Conservation (phyloP, 1,140 invertebrate genomes). For the Anastatus disparis region DNA sequence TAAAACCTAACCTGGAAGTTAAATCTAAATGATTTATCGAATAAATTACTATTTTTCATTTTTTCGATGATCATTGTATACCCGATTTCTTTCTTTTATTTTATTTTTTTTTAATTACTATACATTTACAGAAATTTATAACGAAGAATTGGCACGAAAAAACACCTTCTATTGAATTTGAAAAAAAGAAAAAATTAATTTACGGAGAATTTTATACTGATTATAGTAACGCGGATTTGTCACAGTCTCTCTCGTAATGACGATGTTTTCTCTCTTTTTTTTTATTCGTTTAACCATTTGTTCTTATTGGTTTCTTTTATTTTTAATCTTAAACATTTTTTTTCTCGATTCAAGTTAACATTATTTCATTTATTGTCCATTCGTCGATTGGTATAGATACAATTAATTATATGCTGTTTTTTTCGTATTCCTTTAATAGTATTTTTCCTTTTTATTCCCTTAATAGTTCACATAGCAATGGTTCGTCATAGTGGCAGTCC, state of each 20-base stretch:
- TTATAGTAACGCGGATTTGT: slow-evolving; percentile 2
- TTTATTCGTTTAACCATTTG: slow-evolving; percentile 43
- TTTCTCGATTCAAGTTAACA: slow-evolving; percentile 40
- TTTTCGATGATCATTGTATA: no score
- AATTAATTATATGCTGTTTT: no score
- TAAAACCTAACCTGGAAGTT: no score
- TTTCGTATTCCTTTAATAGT: background rate
- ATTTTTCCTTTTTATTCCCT: no score
- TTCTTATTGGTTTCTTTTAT: background rate
- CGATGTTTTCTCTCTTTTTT: background rate
- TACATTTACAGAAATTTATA: slow-evolving; percentile 39
- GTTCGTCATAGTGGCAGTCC: slow-evolving; percentile 17
- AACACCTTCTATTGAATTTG: background rate
- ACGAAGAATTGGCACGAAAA: background rate
- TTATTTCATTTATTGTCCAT: slow-evolving; percentile 41
- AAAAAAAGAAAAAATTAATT: slow-evolving; percentile 25
- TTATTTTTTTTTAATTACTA: slow-evolving; percentile 10
- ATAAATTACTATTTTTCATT: no score
- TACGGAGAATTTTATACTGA: background rate
- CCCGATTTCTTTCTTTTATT: background rate
- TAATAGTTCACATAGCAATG: background rate
- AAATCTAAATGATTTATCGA: no score
- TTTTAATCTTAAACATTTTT: slow-evolving; percentile 9
- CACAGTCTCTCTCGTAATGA: slow-evolving; percentile 30
- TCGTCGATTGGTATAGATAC: slow-evolving; percentile 18